These are phyloP conservation scores for Oscheius onirici DNA, from an alignment of 2,888 invertebrate species.

Conservation along the genomic window DNA sequence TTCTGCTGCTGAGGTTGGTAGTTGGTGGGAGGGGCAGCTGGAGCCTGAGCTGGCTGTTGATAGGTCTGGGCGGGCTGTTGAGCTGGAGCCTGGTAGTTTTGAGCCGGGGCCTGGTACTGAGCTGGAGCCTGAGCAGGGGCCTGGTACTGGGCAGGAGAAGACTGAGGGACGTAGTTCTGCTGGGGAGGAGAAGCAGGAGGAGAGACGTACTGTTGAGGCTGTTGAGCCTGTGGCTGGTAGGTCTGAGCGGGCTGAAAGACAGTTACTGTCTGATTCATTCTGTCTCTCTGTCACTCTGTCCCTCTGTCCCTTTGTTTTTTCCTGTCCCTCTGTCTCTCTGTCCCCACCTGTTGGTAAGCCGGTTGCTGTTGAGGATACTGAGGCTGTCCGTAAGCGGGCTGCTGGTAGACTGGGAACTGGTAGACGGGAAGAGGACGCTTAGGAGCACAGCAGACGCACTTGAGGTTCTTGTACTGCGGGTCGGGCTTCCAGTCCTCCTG, in stretches of 20 bases:
- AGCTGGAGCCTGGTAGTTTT: background rate
- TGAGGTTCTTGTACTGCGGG: conserved; percentile 41
- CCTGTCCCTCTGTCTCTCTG: no score
- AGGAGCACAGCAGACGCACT: conserved; percentile 58
- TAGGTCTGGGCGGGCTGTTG: background rate
- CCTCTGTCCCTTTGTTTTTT: no score
- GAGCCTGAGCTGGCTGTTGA: conserved; percentile 8
- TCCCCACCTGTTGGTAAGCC: background rate
- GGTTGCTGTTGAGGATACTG: background rate
- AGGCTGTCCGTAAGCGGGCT: background rate
- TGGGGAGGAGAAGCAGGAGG: background rate
- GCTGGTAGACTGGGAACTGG: background rate
- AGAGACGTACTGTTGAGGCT: no score
- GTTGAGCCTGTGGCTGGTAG: background rate
- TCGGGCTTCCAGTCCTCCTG: conserved; percentile 40
- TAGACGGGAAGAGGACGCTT: conserved; percentile 31
- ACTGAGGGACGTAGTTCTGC: background rate
- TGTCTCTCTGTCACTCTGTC: no score
- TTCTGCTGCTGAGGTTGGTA: background rate
- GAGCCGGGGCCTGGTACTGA: conserved; percentile 3
- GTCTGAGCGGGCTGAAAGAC: background rate
- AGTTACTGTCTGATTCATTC: no score
- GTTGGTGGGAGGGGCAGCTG: background rate
- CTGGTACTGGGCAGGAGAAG: conserved; percentile 5
- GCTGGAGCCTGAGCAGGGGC: background rate